Base-by-base conservation (phyloP, 2,797 vertebrate species). In the Chaetophractus vellerosus region DNA sequence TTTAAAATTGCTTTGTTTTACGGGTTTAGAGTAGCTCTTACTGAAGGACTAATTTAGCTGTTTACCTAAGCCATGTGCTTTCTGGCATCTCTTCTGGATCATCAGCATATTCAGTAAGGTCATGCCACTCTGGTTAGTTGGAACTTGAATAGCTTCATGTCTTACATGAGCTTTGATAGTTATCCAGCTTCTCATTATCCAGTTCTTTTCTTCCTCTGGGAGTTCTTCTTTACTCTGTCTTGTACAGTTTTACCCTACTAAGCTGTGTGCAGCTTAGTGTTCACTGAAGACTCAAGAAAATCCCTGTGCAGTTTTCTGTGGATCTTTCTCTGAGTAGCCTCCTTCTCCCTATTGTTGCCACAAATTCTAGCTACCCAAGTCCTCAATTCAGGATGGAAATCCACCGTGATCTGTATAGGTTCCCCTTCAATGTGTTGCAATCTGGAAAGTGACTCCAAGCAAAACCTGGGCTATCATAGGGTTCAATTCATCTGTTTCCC, bases 141-240 rank as follows among this genome's bases (percentile, higher is more conserved):
- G 31, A 86, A 79, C 26, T 33, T 81, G 45, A 89, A 41, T 5
- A 1, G 50, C n/a, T 94, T 15, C 38, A 12, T 52, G 15, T 50
- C 9, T 33, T 93, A 9, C 28, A 38, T 72, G n/a, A 79, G 8
- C 23, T 59, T 50, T 24, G 11, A 18, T 15, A 24, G 8, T 23
- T 68, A 1, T n/a, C 45, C 66, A 61, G 9, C 31, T 93, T 78
- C 45, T 81, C 16, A 75, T 81, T 61, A 68, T 1, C 57, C 23
- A 91, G 21, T 61, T 24, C 10, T 21, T 75, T 68, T 66, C 19
- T 36, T 80, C 63, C 52, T 85, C 11, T 4, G 75, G 19, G 21
- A 90, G 16, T 61, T 75, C 19, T 71, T 91, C 24, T 85, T 91
- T 57, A 2, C 64, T 91, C 6, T 88, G n/a, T n/a, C n/a, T n/a